Evolutionary conservation across 2,113 vertebrate species (phyloP).

Genomic region (Pseudopipra pipra): DNA sequence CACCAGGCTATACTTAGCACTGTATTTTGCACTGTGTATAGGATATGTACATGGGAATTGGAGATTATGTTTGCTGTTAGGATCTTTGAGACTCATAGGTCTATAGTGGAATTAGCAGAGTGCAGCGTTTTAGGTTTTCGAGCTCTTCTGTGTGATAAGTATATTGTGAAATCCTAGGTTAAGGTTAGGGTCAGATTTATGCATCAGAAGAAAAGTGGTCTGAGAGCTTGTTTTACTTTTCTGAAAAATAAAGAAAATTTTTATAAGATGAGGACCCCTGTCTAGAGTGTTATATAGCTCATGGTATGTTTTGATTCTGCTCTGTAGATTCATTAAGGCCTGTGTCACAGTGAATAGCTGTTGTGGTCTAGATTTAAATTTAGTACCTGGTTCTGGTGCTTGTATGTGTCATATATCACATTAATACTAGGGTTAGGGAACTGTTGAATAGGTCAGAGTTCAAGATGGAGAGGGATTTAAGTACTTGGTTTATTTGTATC

Average conservation of each 20-base stretch:
- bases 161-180: not conserved
- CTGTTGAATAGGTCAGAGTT: not conserved
- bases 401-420: not conserved
- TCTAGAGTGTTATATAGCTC: not conserved
- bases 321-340: not conserved
- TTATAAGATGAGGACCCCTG: not conserved
- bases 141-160: not conserved
- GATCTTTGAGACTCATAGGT: not conserved
- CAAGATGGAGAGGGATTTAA: not conserved
- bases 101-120: not conserved
- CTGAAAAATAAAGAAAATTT: not conserved
- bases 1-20: not conserved
- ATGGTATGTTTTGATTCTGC: not conserved
- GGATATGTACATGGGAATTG: not conserved
- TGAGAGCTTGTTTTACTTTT: not conserved
- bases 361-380: not conserved
- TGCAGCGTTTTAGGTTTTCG: not conserved
- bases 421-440: not conserved
- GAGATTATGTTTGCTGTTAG: not conserved
- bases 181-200: not conserved
- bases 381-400: not conserved
- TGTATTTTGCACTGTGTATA: not conserved
- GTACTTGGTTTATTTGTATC: not conserved
- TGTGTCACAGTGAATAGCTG: not conserved
- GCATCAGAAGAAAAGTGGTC: not conserved